Evolutionary conservation across 2,888 invertebrate species (phyloP), one percentile per base, ranked within the genome.

Genomic region (Amorpha juglandis): DNA sequence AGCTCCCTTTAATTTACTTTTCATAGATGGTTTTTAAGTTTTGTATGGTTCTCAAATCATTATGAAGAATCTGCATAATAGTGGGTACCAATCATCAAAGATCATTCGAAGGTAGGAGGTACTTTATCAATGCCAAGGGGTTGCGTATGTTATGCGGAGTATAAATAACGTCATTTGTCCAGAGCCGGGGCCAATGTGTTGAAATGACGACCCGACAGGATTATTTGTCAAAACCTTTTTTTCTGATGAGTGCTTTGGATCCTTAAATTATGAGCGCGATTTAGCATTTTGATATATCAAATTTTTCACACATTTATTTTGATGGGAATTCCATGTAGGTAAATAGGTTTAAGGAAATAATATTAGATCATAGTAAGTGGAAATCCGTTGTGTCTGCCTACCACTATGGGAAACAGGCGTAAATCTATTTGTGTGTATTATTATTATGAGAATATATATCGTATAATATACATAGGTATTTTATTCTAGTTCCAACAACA

Each of bases 111-210:
- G 19, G 16, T 58, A 45, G 45, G 14, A 9, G 1, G 45, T 65
- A 55, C 64, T 35, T 7, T 19, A 55, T 47, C 33, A 47, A 6
- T 8, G 53, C 16, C 33, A 16, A 38, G 2, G 9, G 21, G 14
- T 27, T 33, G 11, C n/a, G n/a, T 52, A 27, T 19, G 35, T 35
- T 65, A 58, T 58, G 48, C 38, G 14, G 47, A 27, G 48, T 42
- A 62, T 67, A 72, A 67, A 69, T 72, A 67, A 66, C 55, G 65
- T 53, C 51, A 70, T 72, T 67, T 69, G 63, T 70, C 67, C 68
- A 33, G 51, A 68, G 62, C 50, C 65, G 64, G 52, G 48, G 66
- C 50, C 63, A 68, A 68, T 65, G 68, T 62, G 69, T 69, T 73
- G 68, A 70, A 73, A 72, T 65, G 64, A 70, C 51, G 8, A 62